phyloP scores from a whole-genome alignment of 1,140 invertebrate species.

The Frieseomelitta varia region DNA sequence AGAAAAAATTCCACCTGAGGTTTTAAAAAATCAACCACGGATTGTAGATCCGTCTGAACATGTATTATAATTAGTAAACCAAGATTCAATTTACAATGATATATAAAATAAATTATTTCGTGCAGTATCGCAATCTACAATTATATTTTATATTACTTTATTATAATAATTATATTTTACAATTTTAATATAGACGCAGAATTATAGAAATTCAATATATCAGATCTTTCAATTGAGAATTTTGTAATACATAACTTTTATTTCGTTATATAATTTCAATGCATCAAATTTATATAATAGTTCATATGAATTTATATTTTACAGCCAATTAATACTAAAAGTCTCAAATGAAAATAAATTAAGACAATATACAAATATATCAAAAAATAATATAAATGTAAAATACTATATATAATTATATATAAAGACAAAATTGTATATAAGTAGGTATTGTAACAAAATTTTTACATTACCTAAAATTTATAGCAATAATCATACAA shows the following conservation, averaged over 20 bases:
- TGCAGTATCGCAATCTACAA: conserved; percentile 19
- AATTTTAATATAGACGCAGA: not conserved
- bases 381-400: not conserved
- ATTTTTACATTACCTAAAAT: not conserved
- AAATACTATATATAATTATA: conserved; percentile 18
- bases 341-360: not conserved
- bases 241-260: not conserved
- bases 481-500: not conserved
- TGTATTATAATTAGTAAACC: conserved; percentile 50
- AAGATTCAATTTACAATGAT: conserved; percentile 32
- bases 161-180: conserved; percentile 2
- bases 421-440: not conserved
- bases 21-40: conserved; percentile 59
- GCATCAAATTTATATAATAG: not conserved
- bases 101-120: conserved; percentile 41
- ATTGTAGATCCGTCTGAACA: conserved; percentile 73
- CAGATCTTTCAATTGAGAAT: not conserved
- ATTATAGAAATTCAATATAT: conserved; percentile 4
- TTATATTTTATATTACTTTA: not conserved
- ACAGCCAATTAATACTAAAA: not conserved
- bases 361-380: not conserved
- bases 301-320: not conserved
- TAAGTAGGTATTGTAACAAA: not conserved
- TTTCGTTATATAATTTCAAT: not conserved
- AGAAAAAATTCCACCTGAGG: conserved; percentile 80